Evolutionary conservation across 1,140 invertebrate genomes (phyloP).

Genomic region (Hylaeus anthracinus): DNA sequence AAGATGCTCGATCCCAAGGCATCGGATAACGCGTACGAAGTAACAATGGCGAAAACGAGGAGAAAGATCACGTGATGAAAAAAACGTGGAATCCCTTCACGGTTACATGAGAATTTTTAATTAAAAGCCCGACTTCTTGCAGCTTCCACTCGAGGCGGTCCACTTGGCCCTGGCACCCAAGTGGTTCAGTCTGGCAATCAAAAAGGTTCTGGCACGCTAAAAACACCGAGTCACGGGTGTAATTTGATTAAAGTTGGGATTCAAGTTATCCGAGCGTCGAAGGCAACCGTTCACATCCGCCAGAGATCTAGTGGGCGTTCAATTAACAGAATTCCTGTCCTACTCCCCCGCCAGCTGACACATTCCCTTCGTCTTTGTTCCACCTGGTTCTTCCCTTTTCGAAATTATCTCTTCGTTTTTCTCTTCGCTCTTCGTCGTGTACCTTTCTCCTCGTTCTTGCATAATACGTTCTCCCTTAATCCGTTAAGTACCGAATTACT

Average conservation of each 20-base stretch:
- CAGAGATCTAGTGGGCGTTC: constrained; percentile 56
- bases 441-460: no score
- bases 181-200: constrained; percentile 25
- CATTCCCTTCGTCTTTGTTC: constrained; percentile 17
- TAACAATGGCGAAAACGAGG: background rate
- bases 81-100: background rate
- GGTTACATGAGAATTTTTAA: constrained; percentile 53
- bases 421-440: no score
- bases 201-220: constrained; percentile 35
- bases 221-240: constrained; percentile 63
- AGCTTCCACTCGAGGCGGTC: constrained; percentile 17
- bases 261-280: constrained; percentile 62
- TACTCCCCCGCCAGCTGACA: constrained; percentile 49
- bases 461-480: no score
- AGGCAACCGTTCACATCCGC: constrained; percentile 61
- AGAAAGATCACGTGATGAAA: no score
- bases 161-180: constrained; percentile 3
- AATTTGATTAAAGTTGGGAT: constrained; percentile 68
- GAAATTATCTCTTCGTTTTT: no score
- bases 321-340: constrained; percentile 67
- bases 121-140: constrained; percentile 48
- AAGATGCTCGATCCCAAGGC: background rate
- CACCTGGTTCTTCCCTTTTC: background rate
- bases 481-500: no score
- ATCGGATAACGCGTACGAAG: background rate